Conservation (phyloP, 1,140 invertebrate genomes). For the Dendrolimus punctatus region DNA sequence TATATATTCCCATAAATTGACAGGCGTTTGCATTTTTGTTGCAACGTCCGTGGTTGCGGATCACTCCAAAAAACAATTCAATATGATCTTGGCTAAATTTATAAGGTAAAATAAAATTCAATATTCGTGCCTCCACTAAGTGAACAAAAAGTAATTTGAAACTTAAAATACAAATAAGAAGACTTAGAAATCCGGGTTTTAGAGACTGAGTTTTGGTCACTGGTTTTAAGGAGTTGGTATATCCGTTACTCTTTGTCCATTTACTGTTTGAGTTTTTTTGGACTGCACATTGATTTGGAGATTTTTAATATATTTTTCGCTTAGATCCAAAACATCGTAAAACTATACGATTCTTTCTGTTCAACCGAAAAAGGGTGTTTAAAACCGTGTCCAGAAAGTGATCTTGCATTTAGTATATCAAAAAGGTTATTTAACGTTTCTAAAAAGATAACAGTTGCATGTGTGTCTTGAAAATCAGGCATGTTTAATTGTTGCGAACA, state of each 20-base stretch:
- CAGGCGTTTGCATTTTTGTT: constrained; percentile 47
- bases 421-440: constrained; percentile 9
- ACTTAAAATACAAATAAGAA: constrained; percentile 2
- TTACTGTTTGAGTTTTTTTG: not conserved
- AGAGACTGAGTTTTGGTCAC: constrained; percentile 2
- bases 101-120: constrained; percentile 22
- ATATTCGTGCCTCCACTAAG: constrained; percentile 1
- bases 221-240: not conserved
- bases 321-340: constrained; percentile 1
- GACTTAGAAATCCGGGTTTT: not conserved
- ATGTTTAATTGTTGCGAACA: too few species aligned
- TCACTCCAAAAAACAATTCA: constrained; percentile 44
- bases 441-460: too few species aligned
- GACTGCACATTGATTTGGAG: not conserved
- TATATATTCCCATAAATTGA: constrained; percentile 19
- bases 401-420: constrained; percentile 6
- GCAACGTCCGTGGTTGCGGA: constrained; percentile 35
- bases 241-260: not conserved
- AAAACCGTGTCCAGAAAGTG: constrained; percentile 4
- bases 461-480: too few species aligned
- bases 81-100: constrained; percentile 49
- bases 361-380: not conserved
- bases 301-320: constrained; percentile 2
- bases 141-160: not conserved
- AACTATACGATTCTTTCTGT: too few species aligned